Conservation (phyloP, 2,888 invertebrate genomes). For the Thumatha senex region DNA sequence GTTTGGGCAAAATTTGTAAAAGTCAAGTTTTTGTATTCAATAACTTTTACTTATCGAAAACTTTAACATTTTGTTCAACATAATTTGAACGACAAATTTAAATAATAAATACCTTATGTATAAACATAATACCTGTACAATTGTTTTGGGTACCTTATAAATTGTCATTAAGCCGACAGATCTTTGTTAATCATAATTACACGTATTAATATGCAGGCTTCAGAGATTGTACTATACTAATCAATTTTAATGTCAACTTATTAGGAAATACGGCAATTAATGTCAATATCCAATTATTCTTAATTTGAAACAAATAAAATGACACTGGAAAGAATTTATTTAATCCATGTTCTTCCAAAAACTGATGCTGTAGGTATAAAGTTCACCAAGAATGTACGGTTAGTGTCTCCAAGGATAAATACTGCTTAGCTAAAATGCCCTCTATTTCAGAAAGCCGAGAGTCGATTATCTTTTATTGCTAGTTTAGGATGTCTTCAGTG, state of each 20-base stretch:
- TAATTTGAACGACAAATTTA: too few relatives aligned
- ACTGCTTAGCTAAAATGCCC: slow-evolving; percentile 54
- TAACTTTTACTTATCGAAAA: too few relatives aligned
- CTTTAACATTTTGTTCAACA: too few relatives aligned
- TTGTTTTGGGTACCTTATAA: neutral
- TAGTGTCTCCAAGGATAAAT: slow-evolving; percentile 45
- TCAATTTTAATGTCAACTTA: slow-evolving; percentile 44
- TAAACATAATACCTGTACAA: neutral
- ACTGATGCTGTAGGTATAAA: slow-evolving; percentile 64
- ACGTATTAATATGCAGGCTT: neutral
- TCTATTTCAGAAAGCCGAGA: slow-evolving; percentile 46
- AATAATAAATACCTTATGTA: too few relatives aligned
- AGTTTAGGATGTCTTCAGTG: slow-evolving; percentile 43
- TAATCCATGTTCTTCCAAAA: slow-evolving; percentile 71
- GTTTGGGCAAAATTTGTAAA: too few relatives aligned
- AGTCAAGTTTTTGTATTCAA: too few relatives aligned
- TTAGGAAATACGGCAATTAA: slow-evolving; percentile 36
- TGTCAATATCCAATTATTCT: slow-evolving; percentile 2
- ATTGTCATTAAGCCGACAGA: slow-evolving; percentile 1
- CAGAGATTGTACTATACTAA: slow-evolving; percentile 13
- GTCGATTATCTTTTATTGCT: slow-evolving; percentile 59
- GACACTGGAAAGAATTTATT: slow-evolving; percentile 63
- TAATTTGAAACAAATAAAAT: slow-evolving; percentile 62
- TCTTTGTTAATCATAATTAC: neutral
- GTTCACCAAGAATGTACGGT: slow-evolving; percentile 68